A percentile compares a stretch with the other conserved stretches of the same genome.
These are phyloP conservation scores for Seira musarum DNA, from an alignment of 2,888 invertebrate species.

Conservation along the genomic window DNA sequence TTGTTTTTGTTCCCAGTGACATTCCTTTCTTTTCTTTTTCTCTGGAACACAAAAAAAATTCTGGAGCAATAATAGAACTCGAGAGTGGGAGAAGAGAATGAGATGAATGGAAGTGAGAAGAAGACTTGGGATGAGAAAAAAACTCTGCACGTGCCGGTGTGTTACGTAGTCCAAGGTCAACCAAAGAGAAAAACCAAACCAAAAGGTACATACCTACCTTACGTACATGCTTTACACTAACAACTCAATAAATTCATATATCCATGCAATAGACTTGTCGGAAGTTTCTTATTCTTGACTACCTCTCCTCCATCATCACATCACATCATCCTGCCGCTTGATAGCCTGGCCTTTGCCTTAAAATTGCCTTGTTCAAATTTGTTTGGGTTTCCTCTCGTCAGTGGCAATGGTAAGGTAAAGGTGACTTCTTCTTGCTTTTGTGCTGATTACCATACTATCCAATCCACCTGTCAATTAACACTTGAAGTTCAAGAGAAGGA, in stretches of 20 bases:
- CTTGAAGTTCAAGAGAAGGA: constrained; percentile 3
- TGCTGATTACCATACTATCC: background rate
- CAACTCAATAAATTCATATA: background rate
- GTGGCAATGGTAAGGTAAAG: constrained; percentile 38
- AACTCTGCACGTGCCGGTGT: constrained; percentile 47
- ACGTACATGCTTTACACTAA: background rate
- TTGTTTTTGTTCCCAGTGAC: background rate
- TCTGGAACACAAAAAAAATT: background rate
- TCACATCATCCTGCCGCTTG: background rate
- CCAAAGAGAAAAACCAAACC: background rate
- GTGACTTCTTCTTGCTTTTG: constrained; percentile 26
- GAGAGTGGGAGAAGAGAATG: constrained; percentile 20
- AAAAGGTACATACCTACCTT: background rate
- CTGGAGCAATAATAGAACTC: background rate
- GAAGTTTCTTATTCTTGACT: constrained; percentile 26
- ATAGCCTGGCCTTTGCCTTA: background rate
- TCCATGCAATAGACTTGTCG: background rate
- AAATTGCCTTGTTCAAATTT: background rate
- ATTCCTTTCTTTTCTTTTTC: constrained; percentile 15
- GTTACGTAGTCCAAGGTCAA: constrained; percentile 52
- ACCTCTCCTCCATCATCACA: constrained; percentile 15
- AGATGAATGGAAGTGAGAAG: constrained; percentile 13
- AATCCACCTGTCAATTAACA: background rate
- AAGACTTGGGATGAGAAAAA: background rate
- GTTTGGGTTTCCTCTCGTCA: constrained; percentile 1